phyloP scores from a whole-genome alignment of 2,888 invertebrate genomes.

The Lasiommata megera region DNA sequence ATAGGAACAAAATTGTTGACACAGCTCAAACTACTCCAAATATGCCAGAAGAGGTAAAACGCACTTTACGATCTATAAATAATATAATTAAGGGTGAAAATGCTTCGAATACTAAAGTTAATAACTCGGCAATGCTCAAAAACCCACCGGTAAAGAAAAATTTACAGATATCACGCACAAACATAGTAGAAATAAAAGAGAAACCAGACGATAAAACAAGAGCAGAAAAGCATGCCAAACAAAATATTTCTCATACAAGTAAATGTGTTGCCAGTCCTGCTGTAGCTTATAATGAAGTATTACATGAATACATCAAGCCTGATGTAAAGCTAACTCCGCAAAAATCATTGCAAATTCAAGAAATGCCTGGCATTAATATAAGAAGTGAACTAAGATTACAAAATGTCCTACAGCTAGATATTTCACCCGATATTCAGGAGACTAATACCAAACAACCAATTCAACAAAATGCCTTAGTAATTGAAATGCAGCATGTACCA shows the following conservation, averaged over 20 bases:
- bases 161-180: constrained; percentile 55
- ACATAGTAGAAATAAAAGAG: constrained; percentile 57
- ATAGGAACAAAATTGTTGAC: constrained; percentile 63
- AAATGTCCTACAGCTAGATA: constrained; percentile 74
- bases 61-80: constrained; percentile 28
- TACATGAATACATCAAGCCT: constrained; percentile 52
- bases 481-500: constrained; percentile 50
- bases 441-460: constrained; percentile 31
- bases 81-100: constrained; percentile 39
- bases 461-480: constrained; percentile 57
- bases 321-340: constrained; percentile 36
- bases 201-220: constrained; percentile 30
- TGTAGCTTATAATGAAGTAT: constrained; percentile 62
- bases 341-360: constrained; percentile 61
- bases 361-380: constrained; percentile 77
- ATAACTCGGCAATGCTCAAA: constrained; percentile 38
- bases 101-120: constrained; percentile 41
- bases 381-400: constrained; percentile 72
- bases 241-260: constrained; percentile 31
- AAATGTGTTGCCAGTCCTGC: constrained; percentile 32
- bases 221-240: constrained; percentile 44
- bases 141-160: constrained; percentile 45
- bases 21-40: constrained; percentile 32
- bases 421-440: constrained; percentile 55
- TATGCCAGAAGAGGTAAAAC: constrained; percentile 22